Conservation (phyloP, 2,888 invertebrate species). For the Hecatera dysodea region DNA sequence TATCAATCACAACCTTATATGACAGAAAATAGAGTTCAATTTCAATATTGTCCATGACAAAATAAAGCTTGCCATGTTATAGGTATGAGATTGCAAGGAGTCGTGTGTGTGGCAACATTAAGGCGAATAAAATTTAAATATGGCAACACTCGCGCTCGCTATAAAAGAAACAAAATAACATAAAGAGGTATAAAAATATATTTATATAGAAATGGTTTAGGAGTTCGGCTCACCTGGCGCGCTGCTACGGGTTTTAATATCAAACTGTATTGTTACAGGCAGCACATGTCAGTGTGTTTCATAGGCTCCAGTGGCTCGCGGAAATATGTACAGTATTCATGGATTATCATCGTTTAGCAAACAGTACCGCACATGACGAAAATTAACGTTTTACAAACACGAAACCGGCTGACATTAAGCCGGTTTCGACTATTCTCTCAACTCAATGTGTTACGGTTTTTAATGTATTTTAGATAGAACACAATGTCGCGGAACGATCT, state of each 20-base stretch:
- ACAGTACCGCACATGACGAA: too few relatives aligned
- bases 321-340: conserved; percentile 8
- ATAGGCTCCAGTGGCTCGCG: background rate
- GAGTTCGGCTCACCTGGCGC: conserved; percentile 64
- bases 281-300: conserved; percentile 23
- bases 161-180: conserved; percentile 87
- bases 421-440: too few relatives aligned
- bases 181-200: conserved; percentile 80
- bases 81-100: conserved; percentile 88
- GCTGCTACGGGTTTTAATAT: conserved; percentile 45
- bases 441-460: too few relatives aligned
- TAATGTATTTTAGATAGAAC: too few relatives aligned
- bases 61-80: conserved; percentile 74
- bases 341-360: background rate
- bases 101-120: conserved; percentile 89
- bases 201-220: conserved; percentile 76
- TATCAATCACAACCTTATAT: conserved; percentile 66
- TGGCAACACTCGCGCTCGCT: conserved; percentile 85
- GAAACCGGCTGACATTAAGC: too few relatives aligned
- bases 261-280: conserved; percentile 44
- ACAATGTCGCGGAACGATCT: too few relatives aligned
- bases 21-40: conserved; percentile 54
- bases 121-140: conserved; percentile 91
- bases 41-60: conserved; percentile 7
- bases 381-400: too few relatives aligned